phyloP scores from a whole-genome alignment of 2,888 invertebrate species.

The Eristalis tenax region DNA sequence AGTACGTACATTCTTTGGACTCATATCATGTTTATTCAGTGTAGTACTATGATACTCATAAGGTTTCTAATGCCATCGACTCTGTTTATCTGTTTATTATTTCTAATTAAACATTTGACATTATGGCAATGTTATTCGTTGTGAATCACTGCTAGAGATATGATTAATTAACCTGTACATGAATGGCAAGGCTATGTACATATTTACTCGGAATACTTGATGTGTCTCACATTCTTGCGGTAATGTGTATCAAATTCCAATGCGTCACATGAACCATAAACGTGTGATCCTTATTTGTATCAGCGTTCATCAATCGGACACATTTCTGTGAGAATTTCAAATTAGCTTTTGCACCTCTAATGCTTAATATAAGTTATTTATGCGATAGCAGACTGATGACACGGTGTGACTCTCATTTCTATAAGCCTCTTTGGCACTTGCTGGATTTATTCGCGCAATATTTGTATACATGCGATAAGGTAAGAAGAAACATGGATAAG shows the following conservation, averaged over 20 bases:
- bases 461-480: background rate
- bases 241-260: background rate
- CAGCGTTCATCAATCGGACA: background rate
- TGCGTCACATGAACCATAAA: background rate
- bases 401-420: background rate
- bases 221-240: background rate
- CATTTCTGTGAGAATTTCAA: background rate
- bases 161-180: background rate
- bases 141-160: background rate
- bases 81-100: background rate
- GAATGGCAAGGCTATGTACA: background rate
- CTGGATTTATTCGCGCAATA: background rate
- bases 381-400: background rate
- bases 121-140: background rate
- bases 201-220: background rate
- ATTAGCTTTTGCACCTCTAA: background rate
- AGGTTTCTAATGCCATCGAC: background rate
- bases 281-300: no score
- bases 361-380: background rate
- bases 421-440: background rate
- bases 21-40: no score
- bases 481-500: background rate
- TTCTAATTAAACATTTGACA: background rate
- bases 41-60: background rate
- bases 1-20: conserved; percentile 83